phyloP scores from a whole-genome alignment of 92 coral and sea anemone species.

The Muricea muricata region DNA sequence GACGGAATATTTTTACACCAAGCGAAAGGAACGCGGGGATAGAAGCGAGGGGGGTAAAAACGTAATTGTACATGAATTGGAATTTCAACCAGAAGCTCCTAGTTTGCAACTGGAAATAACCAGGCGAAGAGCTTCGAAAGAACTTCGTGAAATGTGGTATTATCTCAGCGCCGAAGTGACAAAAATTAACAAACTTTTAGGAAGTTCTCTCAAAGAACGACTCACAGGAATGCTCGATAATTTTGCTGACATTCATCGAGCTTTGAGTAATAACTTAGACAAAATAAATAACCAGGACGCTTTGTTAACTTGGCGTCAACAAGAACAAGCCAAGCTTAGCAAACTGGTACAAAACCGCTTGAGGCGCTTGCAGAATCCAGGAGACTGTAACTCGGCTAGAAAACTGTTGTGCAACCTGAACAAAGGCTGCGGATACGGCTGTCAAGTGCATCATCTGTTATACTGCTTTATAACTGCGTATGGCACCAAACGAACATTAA shows the following conservation, averaged over 20 bases:
- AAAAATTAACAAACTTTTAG: conserved; percentile 60
- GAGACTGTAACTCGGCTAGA: conserved; percentile 82
- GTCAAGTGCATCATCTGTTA: conserved; percentile 88
- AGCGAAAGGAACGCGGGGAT: background rate
- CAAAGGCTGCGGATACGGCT: conserved; percentile 97
- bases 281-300: conserved; percentile 68
- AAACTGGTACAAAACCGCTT: conserved; percentile 80
- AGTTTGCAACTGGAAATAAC: conserved; percentile 63
- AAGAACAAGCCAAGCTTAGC: conserved; percentile 78
- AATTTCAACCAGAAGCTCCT: conserved; percentile 12
- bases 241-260: conserved; percentile 78
- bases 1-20: background rate
- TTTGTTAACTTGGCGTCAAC: conserved; percentile 60
- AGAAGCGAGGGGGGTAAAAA: background rate
- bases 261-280: conserved; percentile 74
- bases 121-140: conserved; percentile 78
- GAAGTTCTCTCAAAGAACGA: conserved; percentile 36
- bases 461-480: conserved; percentile 92
- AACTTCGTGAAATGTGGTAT: conserved; percentile 86
- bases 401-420: conserved; percentile 90
- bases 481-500: conserved; percentile 83
- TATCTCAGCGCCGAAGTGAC: conserved; percentile 88
- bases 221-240: conserved; percentile 69
- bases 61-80: background rate
- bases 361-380: conserved; percentile 80